Evolutionary conservation across 2,797 vertebrate species (phyloP).

Genomic region (Okamejei kenojei): DNA sequence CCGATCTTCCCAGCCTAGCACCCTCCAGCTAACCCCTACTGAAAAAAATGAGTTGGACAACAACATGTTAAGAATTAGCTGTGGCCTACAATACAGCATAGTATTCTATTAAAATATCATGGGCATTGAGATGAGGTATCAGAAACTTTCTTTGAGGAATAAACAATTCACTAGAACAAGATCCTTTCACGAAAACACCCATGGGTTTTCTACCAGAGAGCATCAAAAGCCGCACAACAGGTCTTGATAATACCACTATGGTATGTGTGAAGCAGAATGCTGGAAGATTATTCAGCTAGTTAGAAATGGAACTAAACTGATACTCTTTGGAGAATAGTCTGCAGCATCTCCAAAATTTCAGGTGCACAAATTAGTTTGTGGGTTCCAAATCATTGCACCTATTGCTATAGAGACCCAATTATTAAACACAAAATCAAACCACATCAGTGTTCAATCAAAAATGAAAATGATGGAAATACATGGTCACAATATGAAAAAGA

Average conservation of each 20-base stretch:
- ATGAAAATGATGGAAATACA: neutral
- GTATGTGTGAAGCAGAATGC: neutral
- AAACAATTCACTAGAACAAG: neutral
- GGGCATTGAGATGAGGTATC: neutral
- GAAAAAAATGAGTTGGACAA: neutral
- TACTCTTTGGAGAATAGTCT: too few species aligned
- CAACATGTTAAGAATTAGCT: neutral
- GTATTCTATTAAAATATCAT: neutral
- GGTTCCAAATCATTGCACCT: neutral
- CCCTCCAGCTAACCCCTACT: neutral
- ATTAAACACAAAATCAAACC: neutral
- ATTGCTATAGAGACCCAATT: neutral
- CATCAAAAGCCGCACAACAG: neutral
- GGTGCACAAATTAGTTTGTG: neutral
- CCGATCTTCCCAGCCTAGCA: too few species aligned
- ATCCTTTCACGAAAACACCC: neutral
- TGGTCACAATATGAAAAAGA: neutral
- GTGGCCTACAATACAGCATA: neutral
- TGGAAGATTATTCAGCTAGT: neutral
- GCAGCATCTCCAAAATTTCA: neutral
- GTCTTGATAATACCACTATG: neutral
- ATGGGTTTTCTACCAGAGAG: neutral
- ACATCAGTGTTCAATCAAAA: constrained; percentile 20
- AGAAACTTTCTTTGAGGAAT: neutral
- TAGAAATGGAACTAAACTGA: neutral